Conservation (phyloP, 2,113 vertebrate species). For the Ploceus nigricollis region DNA sequence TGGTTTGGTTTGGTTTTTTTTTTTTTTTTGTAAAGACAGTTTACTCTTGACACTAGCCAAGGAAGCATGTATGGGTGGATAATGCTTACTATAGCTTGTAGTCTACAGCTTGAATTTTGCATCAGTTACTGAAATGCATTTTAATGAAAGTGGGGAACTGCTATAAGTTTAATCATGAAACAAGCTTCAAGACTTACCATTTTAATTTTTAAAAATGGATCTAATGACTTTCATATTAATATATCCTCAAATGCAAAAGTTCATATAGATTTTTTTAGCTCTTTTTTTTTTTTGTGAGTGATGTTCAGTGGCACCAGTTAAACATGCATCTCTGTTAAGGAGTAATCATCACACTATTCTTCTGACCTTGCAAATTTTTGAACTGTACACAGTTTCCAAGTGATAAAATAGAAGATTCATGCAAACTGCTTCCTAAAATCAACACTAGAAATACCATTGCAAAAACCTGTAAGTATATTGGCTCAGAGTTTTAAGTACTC, state of each 20-base stretch:
- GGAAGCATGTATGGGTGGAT: conserved; percentile 21
- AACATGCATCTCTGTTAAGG: neutral
- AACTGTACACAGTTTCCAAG: neutral
- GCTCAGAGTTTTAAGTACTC: neutral
- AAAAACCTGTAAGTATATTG: neutral
- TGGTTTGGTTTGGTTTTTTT: neutral
- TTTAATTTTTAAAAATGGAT: neutral
- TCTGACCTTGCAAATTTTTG: neutral
- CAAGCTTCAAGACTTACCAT: conserved; percentile 25
- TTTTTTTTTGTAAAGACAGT: neutral
- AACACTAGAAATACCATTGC: neutral
- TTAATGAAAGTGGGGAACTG: conserved; percentile 36
- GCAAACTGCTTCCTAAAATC: neutral
- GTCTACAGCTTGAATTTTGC: conserved; percentile 24
- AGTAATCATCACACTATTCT: neutral
- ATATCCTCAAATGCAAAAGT: conserved; percentile 50
- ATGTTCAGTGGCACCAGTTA: conserved; percentile 59
- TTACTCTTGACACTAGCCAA: conserved; percentile 24
- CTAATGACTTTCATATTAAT: conserved; percentile 39
- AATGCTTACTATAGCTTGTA: conserved; percentile 8
- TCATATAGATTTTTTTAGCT: neutral
- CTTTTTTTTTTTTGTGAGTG: conserved; percentile 2
- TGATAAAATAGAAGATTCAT: neutral
- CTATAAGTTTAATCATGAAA: conserved; percentile 14
- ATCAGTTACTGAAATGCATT: conserved; percentile 56